phyloP scores from a whole-genome alignment of 2,888 invertebrate species.

The Abrostola triplasia region DNA sequence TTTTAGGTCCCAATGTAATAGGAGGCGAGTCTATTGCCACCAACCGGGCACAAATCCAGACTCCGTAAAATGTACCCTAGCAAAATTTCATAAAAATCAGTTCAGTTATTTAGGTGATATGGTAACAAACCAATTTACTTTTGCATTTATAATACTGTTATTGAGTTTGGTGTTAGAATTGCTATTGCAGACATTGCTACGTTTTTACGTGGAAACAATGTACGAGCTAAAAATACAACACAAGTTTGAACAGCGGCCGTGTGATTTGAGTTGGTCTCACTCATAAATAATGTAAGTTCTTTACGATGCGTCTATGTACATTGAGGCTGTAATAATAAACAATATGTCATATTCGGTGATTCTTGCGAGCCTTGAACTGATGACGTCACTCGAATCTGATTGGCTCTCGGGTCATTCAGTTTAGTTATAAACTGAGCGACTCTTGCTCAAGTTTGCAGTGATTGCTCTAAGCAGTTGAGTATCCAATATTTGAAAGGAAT shows the following conservation, averaged over 20 bases:
- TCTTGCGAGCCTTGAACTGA: constrained; percentile 49
- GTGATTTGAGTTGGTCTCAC: constrained; percentile 15
- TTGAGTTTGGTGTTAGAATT: too few species aligned
- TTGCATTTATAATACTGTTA: too few species aligned
- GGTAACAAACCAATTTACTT: too few species aligned
- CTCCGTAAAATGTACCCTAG: too few species aligned
- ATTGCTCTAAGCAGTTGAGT: background rate
- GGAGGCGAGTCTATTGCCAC: too few species aligned
- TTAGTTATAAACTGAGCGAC: background rate
- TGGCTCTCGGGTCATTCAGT: constrained; percentile 19
- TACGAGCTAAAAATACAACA: too few species aligned
- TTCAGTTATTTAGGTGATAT: too few species aligned
- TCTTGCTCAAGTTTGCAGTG: constrained; percentile 2
- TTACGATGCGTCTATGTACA: constrained; percentile 27
- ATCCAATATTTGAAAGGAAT: background rate
- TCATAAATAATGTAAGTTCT: constrained; percentile 16
- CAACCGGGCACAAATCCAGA: too few species aligned
- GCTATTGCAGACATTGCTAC: too few species aligned
- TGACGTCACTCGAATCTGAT: constrained; percentile 28
- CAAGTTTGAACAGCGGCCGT: background rate
- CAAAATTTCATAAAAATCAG: too few species aligned
- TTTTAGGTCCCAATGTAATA: too few species aligned
- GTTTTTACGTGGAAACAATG: too few species aligned
- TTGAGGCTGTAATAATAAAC: constrained; percentile 52
- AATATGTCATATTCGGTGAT: constrained; percentile 40